Conservation (phyloP, 2,888 invertebrate genomes). For the Sarcophaga variegata region DNA sequence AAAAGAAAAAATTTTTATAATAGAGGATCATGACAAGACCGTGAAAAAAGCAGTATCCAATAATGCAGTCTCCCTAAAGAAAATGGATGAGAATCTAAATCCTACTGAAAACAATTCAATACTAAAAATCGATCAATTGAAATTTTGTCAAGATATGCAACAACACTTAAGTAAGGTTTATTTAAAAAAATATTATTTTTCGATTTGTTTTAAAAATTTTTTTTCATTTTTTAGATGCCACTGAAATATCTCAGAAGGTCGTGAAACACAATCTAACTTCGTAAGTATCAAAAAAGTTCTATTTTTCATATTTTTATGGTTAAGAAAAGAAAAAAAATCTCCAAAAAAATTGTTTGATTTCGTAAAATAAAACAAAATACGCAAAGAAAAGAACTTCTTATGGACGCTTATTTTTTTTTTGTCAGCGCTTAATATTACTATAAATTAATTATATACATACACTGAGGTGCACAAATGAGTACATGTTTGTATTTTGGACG, state of each 20-base stretch:
- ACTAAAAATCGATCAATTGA: background rate
- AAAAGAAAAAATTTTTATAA: too few species aligned
- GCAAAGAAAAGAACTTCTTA: too few species aligned
- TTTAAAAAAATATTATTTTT: background rate
- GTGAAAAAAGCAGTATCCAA: background rate
- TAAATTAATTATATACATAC: too few species aligned
- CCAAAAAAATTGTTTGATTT: too few species aligned
- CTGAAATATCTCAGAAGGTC: background rate
- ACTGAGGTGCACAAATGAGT: too few species aligned
- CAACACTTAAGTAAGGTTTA: background rate
- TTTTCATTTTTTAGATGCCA: background rate
- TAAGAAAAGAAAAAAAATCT: too few species aligned
- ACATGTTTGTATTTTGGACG: too few species aligned
- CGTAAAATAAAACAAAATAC: too few species aligned
- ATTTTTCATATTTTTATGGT: too few species aligned
- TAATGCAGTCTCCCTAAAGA: background rate
- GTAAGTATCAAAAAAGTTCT: background rate
- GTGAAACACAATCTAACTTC: background rate
- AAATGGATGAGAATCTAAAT: constrained; percentile 6
- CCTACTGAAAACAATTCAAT: background rate
- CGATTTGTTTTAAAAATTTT: background rate
- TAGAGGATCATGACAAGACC: too few species aligned
- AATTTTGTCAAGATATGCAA: constrained; percentile 10
- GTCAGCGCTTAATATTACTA: too few species aligned
- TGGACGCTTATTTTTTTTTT: too few species aligned